Base-by-base conservation (phyloP, 2,797 vertebrate species). In the Clamator glandarius region DNA sequence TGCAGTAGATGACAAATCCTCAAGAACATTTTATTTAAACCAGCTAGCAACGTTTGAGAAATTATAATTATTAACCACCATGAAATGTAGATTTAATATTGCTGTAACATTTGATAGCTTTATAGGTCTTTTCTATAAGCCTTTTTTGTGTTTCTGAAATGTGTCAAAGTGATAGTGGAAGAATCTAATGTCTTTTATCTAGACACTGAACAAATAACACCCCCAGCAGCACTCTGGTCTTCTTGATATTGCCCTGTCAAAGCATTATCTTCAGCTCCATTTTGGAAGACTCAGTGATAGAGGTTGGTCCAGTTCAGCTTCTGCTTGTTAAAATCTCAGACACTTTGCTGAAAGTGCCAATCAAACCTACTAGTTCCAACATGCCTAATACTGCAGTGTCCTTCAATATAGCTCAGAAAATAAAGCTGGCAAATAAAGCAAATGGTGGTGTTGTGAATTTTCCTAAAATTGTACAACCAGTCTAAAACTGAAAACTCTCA, bases 61-160 rank as follows among this genome's bases (percentile, higher is more conserved):
- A 89, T 89, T 1, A 85, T 89, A 87, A 96, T 95, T 91, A 75
- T 62, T 85, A 92, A 80, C 42, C 42, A 87, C 83, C 58, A 59
- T 66, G 66, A 89, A 94, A 94, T 59, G 63, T 73, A 81, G 82
- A 87, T 85, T 92, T 89, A 92, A 94, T 81, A 95, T 93, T 89
- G 20, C 41, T 9, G 72, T 78, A 75, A 24, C 10, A n/a, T 89
- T 86, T 87, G 62, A 91, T 72, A 72, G 54, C 25, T 93, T 93
- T 93, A 72, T 85, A 69, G 17, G 29, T 54, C 73, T 86, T 93
- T 89, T 54, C 39, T 85, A 44, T 36, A 74, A 90, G 6, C 16
- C 14, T 51, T 68, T 92, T 92, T 69, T 80, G 29, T 82, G 58
- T 73, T 94, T 95, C 64, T 83, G 46, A 91, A 92, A 78, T 68